These are phyloP conservation scores for Polyploca ridens DNA, from an alignment of 2,888 invertebrate species.

Conservation along the genomic window DNA sequence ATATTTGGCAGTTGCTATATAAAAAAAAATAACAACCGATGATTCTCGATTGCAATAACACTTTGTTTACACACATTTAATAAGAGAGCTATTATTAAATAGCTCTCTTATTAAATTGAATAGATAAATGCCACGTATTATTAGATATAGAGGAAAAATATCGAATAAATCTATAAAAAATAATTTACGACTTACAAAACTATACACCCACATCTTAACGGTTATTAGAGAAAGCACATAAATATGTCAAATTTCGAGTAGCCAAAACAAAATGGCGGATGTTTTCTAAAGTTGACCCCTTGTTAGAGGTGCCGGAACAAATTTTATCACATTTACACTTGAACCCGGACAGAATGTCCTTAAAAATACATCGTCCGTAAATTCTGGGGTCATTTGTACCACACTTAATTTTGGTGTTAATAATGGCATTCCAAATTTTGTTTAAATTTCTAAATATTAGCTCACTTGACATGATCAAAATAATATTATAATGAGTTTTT, in stretches of 20 bases:
- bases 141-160: neutral
- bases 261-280: slow-evolving; percentile 57
- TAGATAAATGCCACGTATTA: too few species aligned
- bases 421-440: slow-evolving; percentile 33
- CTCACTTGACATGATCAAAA: too few species aligned
- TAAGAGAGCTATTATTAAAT: too few species aligned
- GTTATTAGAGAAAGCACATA: slow-evolving; percentile 62
- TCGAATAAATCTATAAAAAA: slow-evolving; percentile 20
- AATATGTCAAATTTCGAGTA: slow-evolving; percentile 63
- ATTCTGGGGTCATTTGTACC: slow-evolving; percentile 71
- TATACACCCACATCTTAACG: slow-evolving; percentile 59
- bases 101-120: too few species aligned
- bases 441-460: neutral
- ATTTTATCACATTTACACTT: slow-evolving; percentile 77
- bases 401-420: slow-evolving; percentile 68
- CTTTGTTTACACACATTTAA: too few species aligned
- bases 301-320: slow-evolving; percentile 65
- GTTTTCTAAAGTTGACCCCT: slow-evolving; percentile 75
- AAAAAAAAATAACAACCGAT: too few species aligned
- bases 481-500: too few species aligned
- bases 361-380: slow-evolving; percentile 81
- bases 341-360: slow-evolving; percentile 68
- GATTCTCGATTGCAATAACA: too few species aligned
- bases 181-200: slow-evolving; percentile 43
- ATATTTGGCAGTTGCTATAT: neutral